Base-by-base conservation (phyloP, 1,140 invertebrate genomes). In the Heliothis subflexa region DNA sequence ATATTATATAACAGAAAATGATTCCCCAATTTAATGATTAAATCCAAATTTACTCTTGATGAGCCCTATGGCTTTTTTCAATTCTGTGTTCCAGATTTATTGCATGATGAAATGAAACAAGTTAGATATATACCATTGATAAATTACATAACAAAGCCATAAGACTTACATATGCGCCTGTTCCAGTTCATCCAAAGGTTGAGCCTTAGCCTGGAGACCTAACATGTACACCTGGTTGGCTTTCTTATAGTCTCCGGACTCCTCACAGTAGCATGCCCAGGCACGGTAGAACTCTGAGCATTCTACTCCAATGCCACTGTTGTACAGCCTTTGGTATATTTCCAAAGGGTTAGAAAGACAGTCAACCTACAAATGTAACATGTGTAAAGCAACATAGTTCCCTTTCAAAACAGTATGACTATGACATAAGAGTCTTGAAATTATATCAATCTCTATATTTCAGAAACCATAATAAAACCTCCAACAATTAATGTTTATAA, bases 251-350 rank as follows among this genome's bases (percentile, higher is more conserved):
- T 98, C 97, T 61, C 96, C 96, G 62, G 95, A 95, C 85, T 96
- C 96, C 91, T 98, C 97, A 83, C 97, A 96, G 89, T 97, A 97
- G 86, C 97, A 97, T 11, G 97, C 97, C 97, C 97, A 98, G 11
- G 97, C 96, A 85, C 96, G 95, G 86, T 98, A 98, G 83, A 97
- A 96, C 79, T 97, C 96, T 1, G 97, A 96, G 77, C 97, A 96
- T 94, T 96, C 96, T n/a, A 96, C 97, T 52, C 97, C 97, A 81
- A 98, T 96, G n/a, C 97, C 97, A 89, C 95, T 96, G 75, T 96
- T 96, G 83, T 97, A 96, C 80, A 97, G 93, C 88, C 97, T 95
- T 90, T 97, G 96, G 88, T 97, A 98, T 66, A 97, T 92, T 88
- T 97, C 97, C 78, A 97, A 90, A 45, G 97, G 96, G 94, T 97